A percentile compares a stretch with the other conserved stretches of the same genome.
Evolutionary conservation across 2,113 vertebrate genomes (phyloP).

Genomic region (Machaerirhynchus nigripectus): DNA sequence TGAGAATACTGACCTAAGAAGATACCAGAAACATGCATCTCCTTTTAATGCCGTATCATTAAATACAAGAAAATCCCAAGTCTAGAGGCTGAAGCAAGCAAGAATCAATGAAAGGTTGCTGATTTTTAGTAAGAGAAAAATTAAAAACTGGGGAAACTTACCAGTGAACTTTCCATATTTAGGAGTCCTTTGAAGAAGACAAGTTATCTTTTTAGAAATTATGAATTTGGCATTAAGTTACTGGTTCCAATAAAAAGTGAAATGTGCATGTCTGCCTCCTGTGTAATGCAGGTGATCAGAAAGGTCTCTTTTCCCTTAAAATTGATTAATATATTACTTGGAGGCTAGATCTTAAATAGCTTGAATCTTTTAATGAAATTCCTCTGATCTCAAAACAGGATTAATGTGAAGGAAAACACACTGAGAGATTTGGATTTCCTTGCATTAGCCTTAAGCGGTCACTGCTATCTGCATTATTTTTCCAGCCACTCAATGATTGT

Average conservation of each 20-base stretch:
- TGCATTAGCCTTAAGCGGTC: background rate
- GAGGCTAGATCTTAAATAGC: background rate
- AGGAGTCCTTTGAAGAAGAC: background rate
- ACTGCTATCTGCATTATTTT: background rate
- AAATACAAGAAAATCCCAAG: background rate
- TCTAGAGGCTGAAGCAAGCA: background rate
- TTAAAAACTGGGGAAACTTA: background rate
- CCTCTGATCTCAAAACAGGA: background rate
- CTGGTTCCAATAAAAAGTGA: background rate
- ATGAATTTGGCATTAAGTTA: background rate
- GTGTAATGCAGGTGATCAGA: background rate
- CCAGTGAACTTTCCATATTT: background rate
- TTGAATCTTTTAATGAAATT: constrained; percentile 12
- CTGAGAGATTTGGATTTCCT: background rate
- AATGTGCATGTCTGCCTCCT: background rate
- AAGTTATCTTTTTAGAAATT: background rate
- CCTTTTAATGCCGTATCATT: background rate
- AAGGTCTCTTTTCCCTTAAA: background rate
- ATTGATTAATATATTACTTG: background rate
- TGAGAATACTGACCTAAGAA: background rate
- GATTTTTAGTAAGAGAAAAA: background rate
- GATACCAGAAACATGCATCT: background rate
- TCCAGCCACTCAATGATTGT: background rate
- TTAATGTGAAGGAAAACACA: background rate
- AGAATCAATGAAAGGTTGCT: background rate